Evolutionary conservation across 2,888 invertebrate genomes (phyloP).

Genomic region (Uropetala carovei): DNA sequence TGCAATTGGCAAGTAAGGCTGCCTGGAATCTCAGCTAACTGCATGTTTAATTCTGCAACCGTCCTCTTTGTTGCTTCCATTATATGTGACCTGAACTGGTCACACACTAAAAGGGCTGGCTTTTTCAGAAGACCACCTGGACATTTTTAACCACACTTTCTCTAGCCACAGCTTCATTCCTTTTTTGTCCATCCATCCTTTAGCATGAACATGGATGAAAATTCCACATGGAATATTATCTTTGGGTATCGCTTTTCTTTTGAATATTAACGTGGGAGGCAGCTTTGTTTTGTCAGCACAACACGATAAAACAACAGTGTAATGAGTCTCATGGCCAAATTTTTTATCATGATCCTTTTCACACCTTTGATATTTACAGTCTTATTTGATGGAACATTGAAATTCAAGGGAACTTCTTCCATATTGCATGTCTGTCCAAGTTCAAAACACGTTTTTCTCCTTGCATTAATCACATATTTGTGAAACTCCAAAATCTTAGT

Average conservation of each 20-base stretch:
- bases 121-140: no score
- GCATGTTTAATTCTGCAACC: no score
- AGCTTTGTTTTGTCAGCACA: background rate
- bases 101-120: no score
- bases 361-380: background rate
- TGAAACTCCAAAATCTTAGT: no score
- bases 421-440: no score
- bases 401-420: no score
- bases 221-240: background rate
- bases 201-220: background rate
- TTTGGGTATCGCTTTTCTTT: background rate
- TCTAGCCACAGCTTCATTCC: background rate
- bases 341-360: background rate
- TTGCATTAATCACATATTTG: no score
- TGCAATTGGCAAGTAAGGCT: no score
- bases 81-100: no score
- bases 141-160: background rate
- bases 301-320: background rate
- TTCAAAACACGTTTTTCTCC: no score
- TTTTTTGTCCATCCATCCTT: background rate
- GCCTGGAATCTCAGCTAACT: no score
- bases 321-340: background rate
- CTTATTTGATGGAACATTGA: background rate
- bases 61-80: no score
- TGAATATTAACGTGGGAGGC: background rate